Conservation (phyloP, 23 tunicate species). For the Trididemnum nubilum region DNA sequence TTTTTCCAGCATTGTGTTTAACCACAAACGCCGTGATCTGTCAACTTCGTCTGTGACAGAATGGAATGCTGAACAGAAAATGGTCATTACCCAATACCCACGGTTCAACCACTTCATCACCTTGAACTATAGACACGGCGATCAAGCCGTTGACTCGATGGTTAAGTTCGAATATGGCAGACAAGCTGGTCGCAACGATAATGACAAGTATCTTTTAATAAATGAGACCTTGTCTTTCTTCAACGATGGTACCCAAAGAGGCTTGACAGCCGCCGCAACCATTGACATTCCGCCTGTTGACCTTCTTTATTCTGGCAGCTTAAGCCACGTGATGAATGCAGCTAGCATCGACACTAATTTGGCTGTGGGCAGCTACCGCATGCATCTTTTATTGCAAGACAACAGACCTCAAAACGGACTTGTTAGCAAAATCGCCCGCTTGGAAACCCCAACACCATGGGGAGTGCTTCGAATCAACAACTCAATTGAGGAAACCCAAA, state of each 20-base stretch:
- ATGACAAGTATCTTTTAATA: slow-evolving; percentile 35
- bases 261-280: not conserved
- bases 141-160: slow-evolving; percentile 11
- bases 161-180: slow-evolving; percentile 48
- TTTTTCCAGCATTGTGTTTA: slow-evolving; percentile 43
- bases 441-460: slow-evolving; percentile 68
- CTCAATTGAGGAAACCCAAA: slow-evolving; percentile 20
- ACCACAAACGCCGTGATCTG: slow-evolving; percentile 48
- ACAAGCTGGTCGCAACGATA: slow-evolving; percentile 43
- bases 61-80: slow-evolving; percentile 56
- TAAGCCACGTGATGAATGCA: slow-evolving; percentile 15
- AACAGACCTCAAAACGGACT: slow-evolving; percentile 21
- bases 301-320: slow-evolving; percentile 21
- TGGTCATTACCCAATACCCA: slow-evolving; percentile 56
- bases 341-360: not conserved
- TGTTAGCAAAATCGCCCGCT: not conserved
- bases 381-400: slow-evolving; percentile 29
- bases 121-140: slow-evolving; percentile 23
- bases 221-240: slow-evolving; percentile 28
- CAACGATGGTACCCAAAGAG: not conserved
- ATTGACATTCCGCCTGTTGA: slow-evolving; percentile 32
- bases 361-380: not conserved
- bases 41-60: slow-evolving; percentile 39
- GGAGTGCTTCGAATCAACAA: slow-evolving; percentile 21
- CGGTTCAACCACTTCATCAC: slow-evolving; percentile 54